phyloP scores from a whole-genome alignment of 1,140 invertebrate species.

The Bicyclus anynana region DNA sequence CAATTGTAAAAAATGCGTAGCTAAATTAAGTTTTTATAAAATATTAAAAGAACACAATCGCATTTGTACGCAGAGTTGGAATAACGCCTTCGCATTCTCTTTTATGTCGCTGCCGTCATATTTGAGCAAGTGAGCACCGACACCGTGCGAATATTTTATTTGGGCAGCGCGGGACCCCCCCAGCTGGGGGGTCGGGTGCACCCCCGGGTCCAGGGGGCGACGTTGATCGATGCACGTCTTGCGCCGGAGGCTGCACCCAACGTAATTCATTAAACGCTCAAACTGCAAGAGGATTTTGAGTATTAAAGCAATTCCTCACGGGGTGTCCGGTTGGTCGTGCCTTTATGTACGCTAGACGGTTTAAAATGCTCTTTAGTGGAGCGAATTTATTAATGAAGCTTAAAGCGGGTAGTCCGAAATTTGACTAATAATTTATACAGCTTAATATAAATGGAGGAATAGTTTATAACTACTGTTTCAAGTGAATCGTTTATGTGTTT shows the following conservation, averaged over 20 bases:
- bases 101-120: slow-evolving; percentile 59
- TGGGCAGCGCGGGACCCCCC: slow-evolving; percentile 64
- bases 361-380: slow-evolving; percentile 53
- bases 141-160: slow-evolving; percentile 72
- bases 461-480: neutral
- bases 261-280: slow-evolving; percentile 76
- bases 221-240: slow-evolving; percentile 76
- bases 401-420: slow-evolving; percentile 24
- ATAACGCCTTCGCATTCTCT: slow-evolving; percentile 39
- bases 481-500: neutral
- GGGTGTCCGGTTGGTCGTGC: slow-evolving; percentile 58
- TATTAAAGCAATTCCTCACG: slow-evolving; percentile 75
- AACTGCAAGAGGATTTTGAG: slow-evolving; percentile 75
- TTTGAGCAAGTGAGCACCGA: slow-evolving; percentile 55
- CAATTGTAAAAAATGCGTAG: too few relatives aligned
- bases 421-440: slow-evolving; percentile 12
- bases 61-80: slow-evolving; percentile 12
- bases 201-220: slow-evolving; percentile 37
- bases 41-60: neutral
- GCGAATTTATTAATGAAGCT: slow-evolving; percentile 55
- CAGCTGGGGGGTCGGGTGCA: slow-evolving; percentile 31
- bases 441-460: neutral
- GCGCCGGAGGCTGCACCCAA: slow-evolving; percentile 75
- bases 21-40: too few relatives aligned
- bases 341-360: slow-evolving; percentile 49